phyloP scores from a whole-genome alignment of 2,888 invertebrate species.

The Andrena bucephala region DNA sequence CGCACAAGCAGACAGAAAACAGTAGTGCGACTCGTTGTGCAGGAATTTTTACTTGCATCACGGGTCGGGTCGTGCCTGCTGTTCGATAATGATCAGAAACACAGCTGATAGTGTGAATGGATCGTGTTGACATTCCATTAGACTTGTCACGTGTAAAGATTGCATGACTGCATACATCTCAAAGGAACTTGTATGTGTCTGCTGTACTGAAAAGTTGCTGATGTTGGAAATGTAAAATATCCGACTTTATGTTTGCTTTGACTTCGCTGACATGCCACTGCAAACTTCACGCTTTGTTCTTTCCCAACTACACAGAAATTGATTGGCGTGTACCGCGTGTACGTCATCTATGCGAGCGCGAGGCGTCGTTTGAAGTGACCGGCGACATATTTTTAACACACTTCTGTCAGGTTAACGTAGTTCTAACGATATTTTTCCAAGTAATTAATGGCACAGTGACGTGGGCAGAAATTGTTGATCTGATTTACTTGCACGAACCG shows the following conservation, averaged over 20 bases:
- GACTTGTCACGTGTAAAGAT: neutral
- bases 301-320: too few species aligned
- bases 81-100: neutral
- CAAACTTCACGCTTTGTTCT: neutral
- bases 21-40: neutral
- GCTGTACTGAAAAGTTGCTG: neutral
- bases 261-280: neutral
- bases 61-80: neutral
- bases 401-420: neutral
- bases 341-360: too few species aligned
- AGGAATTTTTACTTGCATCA: neutral
- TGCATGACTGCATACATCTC: neutral
- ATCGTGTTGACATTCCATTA: constrained; percentile 28
- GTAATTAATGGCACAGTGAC: neutral
- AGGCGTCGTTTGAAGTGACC: neutral
- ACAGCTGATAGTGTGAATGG: neutral
- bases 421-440: neutral
- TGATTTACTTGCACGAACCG: neutral
- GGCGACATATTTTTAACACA: neutral
- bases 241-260: neutral
- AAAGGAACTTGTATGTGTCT: neutral
- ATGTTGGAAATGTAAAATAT: neutral
- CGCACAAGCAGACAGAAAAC: neutral
- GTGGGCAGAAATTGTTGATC: neutral
- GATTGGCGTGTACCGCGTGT: neutral